phyloP scores from a whole-genome alignment of 2,113 vertebrate genomes.

The Sclerurus mexicanus region DNA sequence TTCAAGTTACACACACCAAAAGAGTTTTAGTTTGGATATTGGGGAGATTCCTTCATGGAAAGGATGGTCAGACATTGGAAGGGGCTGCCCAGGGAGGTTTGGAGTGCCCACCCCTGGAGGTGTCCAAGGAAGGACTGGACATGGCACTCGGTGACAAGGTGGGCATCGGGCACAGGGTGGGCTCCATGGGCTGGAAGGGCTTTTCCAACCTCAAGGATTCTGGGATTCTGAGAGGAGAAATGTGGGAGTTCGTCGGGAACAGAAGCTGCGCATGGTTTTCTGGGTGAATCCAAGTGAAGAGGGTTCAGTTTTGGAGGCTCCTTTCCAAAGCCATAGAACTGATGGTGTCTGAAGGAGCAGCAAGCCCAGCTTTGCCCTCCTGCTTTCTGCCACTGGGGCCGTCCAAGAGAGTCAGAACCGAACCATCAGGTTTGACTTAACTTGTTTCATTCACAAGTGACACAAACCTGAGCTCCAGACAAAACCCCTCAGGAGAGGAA shows the following conservation, averaged over 20 bases:
- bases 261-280: not conserved
- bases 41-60: not conserved
- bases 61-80: not conserved
- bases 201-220: not conserved
- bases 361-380: not conserved
- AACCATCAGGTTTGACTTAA: not conserved
- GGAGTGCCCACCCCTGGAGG: not conserved
- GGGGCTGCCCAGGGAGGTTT: not conserved
- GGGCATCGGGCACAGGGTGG: not conserved
- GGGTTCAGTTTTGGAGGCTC: not conserved
- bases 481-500: not conserved
- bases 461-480: not conserved
- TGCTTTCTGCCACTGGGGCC: rapidly evolving
- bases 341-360: not conserved
- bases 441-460: not conserved
- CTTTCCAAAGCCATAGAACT: not conserved
- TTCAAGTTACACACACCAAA: not conserved
- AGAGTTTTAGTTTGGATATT: not conserved
- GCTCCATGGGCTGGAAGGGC: not conserved
- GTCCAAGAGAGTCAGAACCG: not conserved
- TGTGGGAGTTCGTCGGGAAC: not conserved
- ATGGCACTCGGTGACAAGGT: not conserved
- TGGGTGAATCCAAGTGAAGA: not conserved
- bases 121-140: not conserved
- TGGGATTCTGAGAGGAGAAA: not conserved